phyloP scores from a whole-genome alignment of 2,113 vertebrate species.

The Rousettus leschenaultii region DNA sequence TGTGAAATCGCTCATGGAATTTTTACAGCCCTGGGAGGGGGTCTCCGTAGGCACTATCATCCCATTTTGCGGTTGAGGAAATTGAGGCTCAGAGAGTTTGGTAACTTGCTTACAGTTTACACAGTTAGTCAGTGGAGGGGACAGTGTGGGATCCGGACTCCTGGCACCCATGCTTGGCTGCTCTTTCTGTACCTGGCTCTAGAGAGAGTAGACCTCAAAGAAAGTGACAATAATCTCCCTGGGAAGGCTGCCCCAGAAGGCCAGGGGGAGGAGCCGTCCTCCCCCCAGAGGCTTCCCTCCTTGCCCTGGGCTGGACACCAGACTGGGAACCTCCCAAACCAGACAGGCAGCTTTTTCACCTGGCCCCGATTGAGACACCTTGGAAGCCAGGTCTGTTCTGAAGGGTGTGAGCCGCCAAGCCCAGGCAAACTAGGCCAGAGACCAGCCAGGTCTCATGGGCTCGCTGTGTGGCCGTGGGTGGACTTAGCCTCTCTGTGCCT shows the following conservation, averaged over 20 bases:
- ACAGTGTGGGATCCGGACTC: not conserved
- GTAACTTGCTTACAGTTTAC: not conserved
- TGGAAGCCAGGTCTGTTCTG: not conserved
- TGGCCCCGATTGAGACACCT: not conserved
- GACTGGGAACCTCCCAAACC: slow-evolving; percentile 63
- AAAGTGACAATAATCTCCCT: not conserved
- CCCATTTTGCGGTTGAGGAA: not conserved
- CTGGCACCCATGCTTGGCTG: not conserved
- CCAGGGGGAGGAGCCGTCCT: not conserved
- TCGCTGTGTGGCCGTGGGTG: not conserved
- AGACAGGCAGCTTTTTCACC: slow-evolving; percentile 48
- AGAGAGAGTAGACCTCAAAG: not conserved
- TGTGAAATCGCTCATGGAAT: not conserved
- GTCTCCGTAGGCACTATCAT: not conserved
- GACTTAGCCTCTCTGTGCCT: not conserved
- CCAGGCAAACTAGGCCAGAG: not conserved
- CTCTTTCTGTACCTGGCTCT: not conserved
- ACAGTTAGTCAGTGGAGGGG: not conserved
- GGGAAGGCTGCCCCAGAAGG: slow-evolving; percentile 3
- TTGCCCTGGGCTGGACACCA: not conserved
- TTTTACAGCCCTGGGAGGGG: not conserved
- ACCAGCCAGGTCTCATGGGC: not conserved
- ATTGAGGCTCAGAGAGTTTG: not conserved
- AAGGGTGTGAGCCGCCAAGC: not conserved
- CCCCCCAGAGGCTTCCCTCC: not conserved